Base-by-base conservation (phyloP, 2,797 vertebrate species). In the Cryptoprocta ferox region DNA sequence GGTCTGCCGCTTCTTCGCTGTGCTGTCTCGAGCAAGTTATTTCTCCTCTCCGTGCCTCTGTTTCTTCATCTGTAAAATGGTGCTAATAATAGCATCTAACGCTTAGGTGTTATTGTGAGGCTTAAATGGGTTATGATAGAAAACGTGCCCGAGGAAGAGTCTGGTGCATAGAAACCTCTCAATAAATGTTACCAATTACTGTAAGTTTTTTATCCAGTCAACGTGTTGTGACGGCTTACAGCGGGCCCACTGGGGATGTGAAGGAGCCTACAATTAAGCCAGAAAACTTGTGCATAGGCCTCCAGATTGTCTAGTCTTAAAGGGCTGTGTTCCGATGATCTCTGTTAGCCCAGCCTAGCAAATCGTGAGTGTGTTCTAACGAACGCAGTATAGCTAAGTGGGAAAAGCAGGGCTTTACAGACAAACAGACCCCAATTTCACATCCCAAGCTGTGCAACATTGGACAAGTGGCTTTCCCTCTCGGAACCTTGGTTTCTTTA, bases 331-430 rank as follows among this genome's bases (percentile, higher is more conserved):
- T 42, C 76, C 81, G 42, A 2, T 9, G 32, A 3, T 6, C 15
- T 8, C 11, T 12, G 26, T n/a, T 37, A 30, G n/a, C 21, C 8
- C 14, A 11, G 6, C 14, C 75, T 13, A 0, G 26, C 16, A 66
- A 88, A 92, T 24, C 16, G 11, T 1, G 13, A 42, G 37, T 8
- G 2, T 10, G 1, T 10, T 19, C 30, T 12, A 39, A 11, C 2
- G 32, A 7, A 7, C 14, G 5, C 3, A 24, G 3, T 0, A 1
- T 0, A 13, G 6, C 1, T 28, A 26, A 50, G 28, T 0, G 16
- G 32, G 94, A 39, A 28, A 26, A 39, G 45, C 21, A 3, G 16
- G 7, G 30, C 4, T 59, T 50, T 78, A 32, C 28, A 39, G 53
- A 35, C 18, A 81, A 45, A 61, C 18, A 82, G 50, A 50, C 14